Base-by-base conservation (phyloP, 2,797 vertebrate genomes). In the Pangasius mekongensis region DNA sequence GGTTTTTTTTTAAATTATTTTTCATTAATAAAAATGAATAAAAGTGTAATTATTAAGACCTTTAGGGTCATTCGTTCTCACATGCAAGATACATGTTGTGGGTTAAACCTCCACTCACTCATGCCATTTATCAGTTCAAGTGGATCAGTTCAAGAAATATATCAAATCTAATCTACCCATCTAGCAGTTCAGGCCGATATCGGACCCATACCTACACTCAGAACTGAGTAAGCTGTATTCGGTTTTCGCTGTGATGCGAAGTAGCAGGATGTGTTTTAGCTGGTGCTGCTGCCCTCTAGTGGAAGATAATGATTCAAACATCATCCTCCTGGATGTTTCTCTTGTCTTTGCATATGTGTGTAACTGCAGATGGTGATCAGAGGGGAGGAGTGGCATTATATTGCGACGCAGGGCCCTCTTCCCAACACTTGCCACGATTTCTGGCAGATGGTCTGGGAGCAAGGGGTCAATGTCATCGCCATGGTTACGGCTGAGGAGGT, bases 361-460 rank as follows among this genome's bases (percentile, higher is more conserved):
- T 86, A 58, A 90, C 92, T 91, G 89, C 90, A 99, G 98, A 97
- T 99, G 94, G 95, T 95, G 90, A 97, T 99, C 90, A 96, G 96
- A 91, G 97, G 97, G 87, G 97, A 98, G 91, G 97, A 99, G 91
- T 98, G 98, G 98, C 97, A 98, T 93, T 99, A 99, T 93, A 98
- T 99, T 1, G 98, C 98, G 90, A 99, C 98, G 13, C 98, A 99
- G 94, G 98, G 98, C 49, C 98, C 98, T 4, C 94, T 99, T 86
- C 96, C 98, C 54, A 97, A 97, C 93, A 99, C 98, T 0, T 98
- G 97, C 92, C 98, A 97, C 1, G 98, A 99, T 93, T 99, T 99
- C 95, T 99, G 98, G 98, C 98, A 99, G 96, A 99, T 99, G 98
- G 97, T 99, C 67, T 99, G 98, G 98, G 98, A 99, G 93, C 98